Evolutionary conservation across 23 tunicate genomes (phyloP).

Genomic region (Ascidia mentula): DNA sequence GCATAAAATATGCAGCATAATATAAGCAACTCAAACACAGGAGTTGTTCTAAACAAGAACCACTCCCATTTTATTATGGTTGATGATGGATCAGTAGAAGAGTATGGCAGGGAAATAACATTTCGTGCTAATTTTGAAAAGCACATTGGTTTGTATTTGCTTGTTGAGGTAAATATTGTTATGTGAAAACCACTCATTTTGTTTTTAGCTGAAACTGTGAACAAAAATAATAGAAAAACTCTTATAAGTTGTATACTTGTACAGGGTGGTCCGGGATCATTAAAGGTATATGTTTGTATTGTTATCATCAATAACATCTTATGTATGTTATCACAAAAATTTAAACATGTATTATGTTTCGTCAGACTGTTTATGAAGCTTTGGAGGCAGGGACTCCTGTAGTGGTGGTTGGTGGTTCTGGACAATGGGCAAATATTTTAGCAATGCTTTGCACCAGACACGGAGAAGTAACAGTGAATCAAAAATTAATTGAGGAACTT

Average conservation of each 20-base stretch:
- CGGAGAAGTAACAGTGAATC: no score
- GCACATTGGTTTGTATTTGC: conserved; percentile 59
- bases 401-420: conserved; percentile 81
- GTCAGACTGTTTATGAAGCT: conserved; percentile 57
- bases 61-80: conserved; percentile 86
- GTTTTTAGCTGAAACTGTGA: no score
- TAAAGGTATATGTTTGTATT: no score
- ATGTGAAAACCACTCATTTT: no score
- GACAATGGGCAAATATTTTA: conserved; percentile 69
- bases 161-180: no score
- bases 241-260: conserved; percentile 63
- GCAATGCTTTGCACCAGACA: conserved; percentile 12
- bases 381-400: conserved; percentile 65
- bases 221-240: not conserved
- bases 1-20: not conserved
- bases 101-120: conserved; percentile 66
- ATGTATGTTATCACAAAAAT: not conserved
- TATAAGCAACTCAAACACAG: no score
- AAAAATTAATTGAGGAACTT: no score
- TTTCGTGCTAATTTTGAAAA: conserved; percentile 60
- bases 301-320: no score
- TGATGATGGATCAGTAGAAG: conserved; percentile 37
- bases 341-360: not conserved
- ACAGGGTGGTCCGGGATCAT: conserved; percentile 85
- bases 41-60: conserved; percentile 41